Percentiles rank a stretch among this genome's conserved stretches.
Conservation (phyloP, 2,113 vertebrate genomes). For the Cyprinodon tularosa region DNA sequence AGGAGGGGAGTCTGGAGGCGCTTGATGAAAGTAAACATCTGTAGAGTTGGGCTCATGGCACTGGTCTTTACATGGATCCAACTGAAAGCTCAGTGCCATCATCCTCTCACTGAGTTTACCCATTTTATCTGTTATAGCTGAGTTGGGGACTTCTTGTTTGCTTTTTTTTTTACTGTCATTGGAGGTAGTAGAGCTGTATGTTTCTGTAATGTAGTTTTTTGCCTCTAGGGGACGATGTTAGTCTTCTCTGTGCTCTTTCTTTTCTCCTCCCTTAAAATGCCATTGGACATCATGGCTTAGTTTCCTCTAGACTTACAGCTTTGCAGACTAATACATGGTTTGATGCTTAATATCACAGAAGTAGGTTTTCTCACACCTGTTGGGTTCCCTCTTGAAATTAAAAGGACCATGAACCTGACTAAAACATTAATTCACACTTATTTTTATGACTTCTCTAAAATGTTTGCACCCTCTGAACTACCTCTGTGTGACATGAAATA, state of each 20-base stretch:
- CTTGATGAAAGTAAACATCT: constrained; percentile 84
- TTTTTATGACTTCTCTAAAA: constrained; percentile 54
- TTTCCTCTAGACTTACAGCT: constrained; percentile 55
- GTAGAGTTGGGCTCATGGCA: constrained; percentile 79
- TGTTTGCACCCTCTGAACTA: constrained; percentile 65
- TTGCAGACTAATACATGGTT: constrained; percentile 71
- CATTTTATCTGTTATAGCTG: constrained; percentile 71
- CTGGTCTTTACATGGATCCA: constrained; percentile 69
- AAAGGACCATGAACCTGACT: constrained; percentile 61
- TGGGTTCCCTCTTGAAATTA: constrained; percentile 45
- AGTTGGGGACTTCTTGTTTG: constrained; percentile 72
- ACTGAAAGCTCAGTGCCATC: constrained; percentile 75
- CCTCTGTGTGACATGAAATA: constrained; percentile 54
- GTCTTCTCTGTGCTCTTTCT: constrained; percentile 78
- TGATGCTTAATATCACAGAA: constrained; percentile 60
- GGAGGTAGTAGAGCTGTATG: constrained; percentile 57
- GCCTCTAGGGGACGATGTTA: constrained; percentile 68
- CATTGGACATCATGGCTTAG: constrained; percentile 54
- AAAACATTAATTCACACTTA: constrained; percentile 63
- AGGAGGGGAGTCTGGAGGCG: constrained; percentile 75
- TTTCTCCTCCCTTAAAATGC: constrained; percentile 67
- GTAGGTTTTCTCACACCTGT: constrained; percentile 54
- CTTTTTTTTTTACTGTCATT: constrained; percentile 40
- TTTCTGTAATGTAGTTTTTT: constrained; percentile 63
- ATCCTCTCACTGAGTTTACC: constrained; percentile 77